These are phyloP conservation scores for Panopea generosa DNA, from an alignment of 2,888 invertebrate genomes.

Conservation along the genomic window DNA sequence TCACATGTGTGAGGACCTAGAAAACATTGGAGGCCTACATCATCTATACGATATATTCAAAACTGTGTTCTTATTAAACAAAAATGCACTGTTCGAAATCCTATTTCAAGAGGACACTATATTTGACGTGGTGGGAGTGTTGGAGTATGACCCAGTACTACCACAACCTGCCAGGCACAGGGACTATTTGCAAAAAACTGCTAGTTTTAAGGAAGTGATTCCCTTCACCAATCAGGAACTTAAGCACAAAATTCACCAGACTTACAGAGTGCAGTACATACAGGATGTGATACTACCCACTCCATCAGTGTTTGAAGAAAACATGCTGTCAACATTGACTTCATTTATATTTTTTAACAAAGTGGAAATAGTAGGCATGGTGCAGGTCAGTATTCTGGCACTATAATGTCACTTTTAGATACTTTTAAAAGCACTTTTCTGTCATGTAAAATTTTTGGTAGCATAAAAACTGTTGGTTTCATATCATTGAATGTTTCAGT, in stretches of 20 bases:
- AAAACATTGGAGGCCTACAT: slow-evolving; percentile 95
- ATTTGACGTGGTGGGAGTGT: slow-evolving; percentile 95
- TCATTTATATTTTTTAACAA: slow-evolving; percentile 99
- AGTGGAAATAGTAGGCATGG: slow-evolving; percentile 98
- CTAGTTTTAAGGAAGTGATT: slow-evolving; percentile 90
- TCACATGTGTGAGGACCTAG: slow-evolving; percentile 98
- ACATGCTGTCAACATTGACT: slow-evolving; percentile 97
- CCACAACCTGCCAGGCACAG: slow-evolving; percentile 90
- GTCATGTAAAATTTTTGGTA: too few relatives aligned
- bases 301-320: slow-evolving; percentile 99
- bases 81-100: slow-evolving; percentile 98
- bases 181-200: slow-evolving; percentile 96
- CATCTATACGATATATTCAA: slow-evolving; percentile 98
- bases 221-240: slow-evolving; percentile 98
- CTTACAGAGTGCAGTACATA: slow-evolving; percentile 99
- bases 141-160: slow-evolving; percentile 97
- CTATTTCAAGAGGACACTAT: slow-evolving; percentile 98
- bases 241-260: slow-evolving; percentile 99
- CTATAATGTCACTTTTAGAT: too few relatives aligned
- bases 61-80: slow-evolving; percentile 99
- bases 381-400: slow-evolving; percentile 89
- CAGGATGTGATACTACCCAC: slow-evolving; percentile 98
- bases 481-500: too few relatives aligned
- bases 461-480: too few relatives aligned
- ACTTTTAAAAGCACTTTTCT: too few relatives aligned